Percentiles rank a stretch among this genome's conserved stretches.
These are phyloP conservation scores for Rhadina sibilatrix DNA, from an alignment of 2,113 vertebrate genomes.

Conservation along the genomic window DNA sequence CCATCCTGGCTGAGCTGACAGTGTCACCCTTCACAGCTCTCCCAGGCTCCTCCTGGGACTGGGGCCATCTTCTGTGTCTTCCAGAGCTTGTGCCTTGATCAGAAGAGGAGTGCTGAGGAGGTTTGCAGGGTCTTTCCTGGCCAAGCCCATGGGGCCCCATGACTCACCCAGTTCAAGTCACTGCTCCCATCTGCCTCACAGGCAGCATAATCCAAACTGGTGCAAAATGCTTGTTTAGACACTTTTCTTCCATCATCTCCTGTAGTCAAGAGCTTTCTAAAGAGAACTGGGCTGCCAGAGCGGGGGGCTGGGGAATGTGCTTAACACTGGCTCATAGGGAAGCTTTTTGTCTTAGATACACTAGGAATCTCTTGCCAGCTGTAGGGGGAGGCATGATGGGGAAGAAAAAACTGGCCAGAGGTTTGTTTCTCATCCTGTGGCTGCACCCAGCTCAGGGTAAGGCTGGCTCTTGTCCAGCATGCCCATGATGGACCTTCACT, in stretches of 20 bases:
- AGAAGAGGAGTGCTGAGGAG: not conserved
- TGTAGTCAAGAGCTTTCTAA: not conserved
- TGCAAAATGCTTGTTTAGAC: not conserved
- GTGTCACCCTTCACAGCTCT: not conserved
- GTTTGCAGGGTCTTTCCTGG: not conserved
- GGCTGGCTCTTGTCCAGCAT: not conserved
- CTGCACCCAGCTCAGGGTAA: not conserved
- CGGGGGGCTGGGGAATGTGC: not conserved
- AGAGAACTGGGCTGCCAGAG: not conserved
- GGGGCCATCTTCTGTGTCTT: not conserved
- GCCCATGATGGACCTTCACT: not conserved
- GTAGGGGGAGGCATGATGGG: not conserved
- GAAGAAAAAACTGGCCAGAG: not conserved
- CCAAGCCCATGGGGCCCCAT: not conserved
- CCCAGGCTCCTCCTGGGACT: not conserved
- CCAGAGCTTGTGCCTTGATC: not conserved
- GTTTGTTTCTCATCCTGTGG: conserved; percentile 75
- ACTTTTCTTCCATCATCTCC: not conserved
- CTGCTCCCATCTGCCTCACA: not conserved
- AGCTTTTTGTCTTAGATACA: not conserved
- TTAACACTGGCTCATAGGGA: rapidly evolving
- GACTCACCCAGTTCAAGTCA: not conserved
- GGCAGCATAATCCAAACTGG: not conserved
- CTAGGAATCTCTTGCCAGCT: not conserved
- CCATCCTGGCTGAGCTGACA: not conserved